Base-by-base conservation (phyloP, 2,888 invertebrate species). In the Heteropelma amictum region DNA sequence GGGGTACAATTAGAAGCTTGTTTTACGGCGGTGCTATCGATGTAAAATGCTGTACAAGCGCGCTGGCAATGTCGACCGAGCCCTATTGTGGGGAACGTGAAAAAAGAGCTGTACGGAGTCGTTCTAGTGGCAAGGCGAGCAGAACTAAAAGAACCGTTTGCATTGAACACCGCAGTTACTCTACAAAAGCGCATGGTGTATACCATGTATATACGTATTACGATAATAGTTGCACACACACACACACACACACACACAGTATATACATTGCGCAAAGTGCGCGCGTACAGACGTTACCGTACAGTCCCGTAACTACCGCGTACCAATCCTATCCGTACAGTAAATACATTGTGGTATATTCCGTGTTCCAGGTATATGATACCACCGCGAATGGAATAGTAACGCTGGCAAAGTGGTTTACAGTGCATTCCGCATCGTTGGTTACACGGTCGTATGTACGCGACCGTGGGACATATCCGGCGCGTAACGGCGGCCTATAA, bases 381-480 rank as follows among this genome's bases (percentile, higher is more conserved):
- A 64, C 60, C n/a, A 64, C 53, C 45, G 42, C 58, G 51, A 47
- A 45, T 65, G 26, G 56, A 73, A 74, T 69, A 33, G 69, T 58
- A 69, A 69, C 64, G 63, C 47, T 54, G 47, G 51, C 47, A 51
- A 53, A 42, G 35, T 49, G 47, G 67, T 49, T 68, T 64, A 69
- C 53, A 64, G 45, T 38, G 53, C 69, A 73, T 76, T 76, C 73
- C 67, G 74, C 70, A 68, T 76, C 74, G 76, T 67, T 79, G 76
- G 49, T 54, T 71, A 64, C 70, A 70, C n/a, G n/a, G n/a, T n/a
- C n/a, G n/a, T n/a, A 64, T 56, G 72, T 64, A 64, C 30, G 69
- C 56, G 69, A 77, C 60, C 77, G 76, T 64, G 69, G 69, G 65
- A 77, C 71, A 77, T 71, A 77, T 79, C 79, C 79, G 76, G 54